These are phyloP conservation scores for Drosophila neonasuta DNA, from an alignment of 2,888 invertebrate species.

Conservation along the genomic window DNA sequence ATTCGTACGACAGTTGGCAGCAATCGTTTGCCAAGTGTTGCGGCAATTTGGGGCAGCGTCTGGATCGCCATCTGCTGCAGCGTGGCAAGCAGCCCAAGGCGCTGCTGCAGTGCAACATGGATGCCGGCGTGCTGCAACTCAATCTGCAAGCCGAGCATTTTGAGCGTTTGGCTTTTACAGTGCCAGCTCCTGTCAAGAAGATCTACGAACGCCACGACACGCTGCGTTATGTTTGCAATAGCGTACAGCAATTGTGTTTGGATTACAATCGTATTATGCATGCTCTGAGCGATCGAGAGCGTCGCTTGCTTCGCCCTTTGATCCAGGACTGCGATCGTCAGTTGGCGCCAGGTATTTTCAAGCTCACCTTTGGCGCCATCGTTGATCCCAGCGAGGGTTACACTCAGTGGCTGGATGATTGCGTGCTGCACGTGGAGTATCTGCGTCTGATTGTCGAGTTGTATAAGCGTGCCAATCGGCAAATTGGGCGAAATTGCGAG, in stretches of 20 bases:
- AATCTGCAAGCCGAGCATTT: slow-evolving; percentile 89
- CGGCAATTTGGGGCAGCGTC: slow-evolving; percentile 83
- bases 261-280: slow-evolving; percentile 91
- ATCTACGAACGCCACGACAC: slow-evolving; percentile 85
- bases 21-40: slow-evolving; percentile 80
- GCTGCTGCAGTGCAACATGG: slow-evolving; percentile 90
- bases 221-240: slow-evolving; percentile 86
- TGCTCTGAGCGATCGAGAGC: slow-evolving; percentile 89
- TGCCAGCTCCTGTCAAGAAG: slow-evolving; percentile 87
- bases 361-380: slow-evolving; percentile 87
- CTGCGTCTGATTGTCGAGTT: slow-evolving; percentile 90
- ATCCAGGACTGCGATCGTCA: slow-evolving; percentile 86
- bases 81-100: slow-evolving; percentile 86
- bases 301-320: slow-evolving; percentile 89
- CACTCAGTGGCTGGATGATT: slow-evolving; percentile 45
- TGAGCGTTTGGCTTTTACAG: slow-evolving; percentile 87
- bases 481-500: slow-evolving; percentile 88
- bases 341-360: slow-evolving; percentile 88
- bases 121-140: slow-evolving; percentile 86
- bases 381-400: slow-evolving; percentile 85
- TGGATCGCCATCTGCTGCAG: slow-evolving; percentile 89
- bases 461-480: slow-evolving; percentile 91
- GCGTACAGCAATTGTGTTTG: slow-evolving; percentile 87
- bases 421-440: slow-evolving; percentile 84
- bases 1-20: slow-evolving; percentile 84